phyloP scores from a whole-genome alignment of 2,113 vertebrate species.

The Sander vitreus region DNA sequence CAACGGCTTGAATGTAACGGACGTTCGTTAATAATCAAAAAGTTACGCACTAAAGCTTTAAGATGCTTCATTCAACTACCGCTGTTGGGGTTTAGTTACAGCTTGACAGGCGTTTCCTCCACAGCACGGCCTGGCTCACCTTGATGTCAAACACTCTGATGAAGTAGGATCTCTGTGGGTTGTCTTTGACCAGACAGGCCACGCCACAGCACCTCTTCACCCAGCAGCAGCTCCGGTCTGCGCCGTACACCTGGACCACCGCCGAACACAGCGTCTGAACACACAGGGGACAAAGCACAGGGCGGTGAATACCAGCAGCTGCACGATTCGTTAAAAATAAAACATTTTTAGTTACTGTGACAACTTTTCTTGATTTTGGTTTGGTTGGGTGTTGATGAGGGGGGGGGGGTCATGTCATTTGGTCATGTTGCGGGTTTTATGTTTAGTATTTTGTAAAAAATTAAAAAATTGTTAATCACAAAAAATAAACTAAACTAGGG shows the following conservation, averaged over 20 bases:
- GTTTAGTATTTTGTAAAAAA: too few relatives aligned
- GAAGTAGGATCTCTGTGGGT: conserved; percentile 98
- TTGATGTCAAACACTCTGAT: conserved; percentile 98
- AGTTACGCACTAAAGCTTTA: background rate
- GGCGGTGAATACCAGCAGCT: background rate
- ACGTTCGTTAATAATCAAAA: too few relatives aligned
- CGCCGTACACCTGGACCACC: conserved; percentile 93
- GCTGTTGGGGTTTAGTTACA: too few relatives aligned
- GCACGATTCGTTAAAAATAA: background rate
- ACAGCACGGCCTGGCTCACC: conserved; percentile 81
- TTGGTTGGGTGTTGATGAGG: too few relatives aligned
- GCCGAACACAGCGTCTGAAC: conserved; percentile 93
- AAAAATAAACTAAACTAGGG: too few relatives aligned
- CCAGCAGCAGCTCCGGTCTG: conserved; percentile 92
- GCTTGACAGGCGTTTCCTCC: background rate
- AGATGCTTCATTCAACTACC: background rate
- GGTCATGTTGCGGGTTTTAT: too few relatives aligned
- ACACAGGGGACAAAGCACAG: background rate
- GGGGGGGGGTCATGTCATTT: too few relatives aligned
- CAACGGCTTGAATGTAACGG: too few relatives aligned
- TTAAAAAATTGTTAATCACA: too few relatives aligned
- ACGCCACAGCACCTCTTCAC: conserved; percentile 96
- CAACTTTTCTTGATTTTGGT: too few relatives aligned
- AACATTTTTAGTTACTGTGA: too few relatives aligned
- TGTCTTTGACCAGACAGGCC: conserved; percentile 98